A percentile compares a stretch with the other conserved stretches of the same genome.
phyloP scores from a whole-genome alignment of 2,797 vertebrate genomes.

The Clarias pachynema region DNA sequence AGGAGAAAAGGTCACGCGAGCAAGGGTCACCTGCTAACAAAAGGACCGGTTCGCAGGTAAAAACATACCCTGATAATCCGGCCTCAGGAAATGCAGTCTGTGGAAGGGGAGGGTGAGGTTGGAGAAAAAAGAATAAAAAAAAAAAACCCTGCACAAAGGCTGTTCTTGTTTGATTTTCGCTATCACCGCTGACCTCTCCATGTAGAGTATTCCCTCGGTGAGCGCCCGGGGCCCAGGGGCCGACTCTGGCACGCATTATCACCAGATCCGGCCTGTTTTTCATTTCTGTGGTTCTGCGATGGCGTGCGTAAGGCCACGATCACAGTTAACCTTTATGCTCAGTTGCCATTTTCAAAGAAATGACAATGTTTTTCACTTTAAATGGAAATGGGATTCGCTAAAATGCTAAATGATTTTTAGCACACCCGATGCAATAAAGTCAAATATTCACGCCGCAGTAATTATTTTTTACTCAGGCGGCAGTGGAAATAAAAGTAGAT shows the following conservation, averaged over 20 bases:
- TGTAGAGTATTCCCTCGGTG: constrained; percentile 70
- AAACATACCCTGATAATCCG: constrained; percentile 29
- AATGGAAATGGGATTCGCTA: background rate
- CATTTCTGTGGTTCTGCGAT: constrained; percentile 15
- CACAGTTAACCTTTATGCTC: constrained; percentile 49
- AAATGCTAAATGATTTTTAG: background rate
- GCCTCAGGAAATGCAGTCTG: constrained; percentile 73
- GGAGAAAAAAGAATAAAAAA: constrained; percentile 54
- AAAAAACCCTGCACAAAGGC: constrained; percentile 65
- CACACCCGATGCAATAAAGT: background rate
- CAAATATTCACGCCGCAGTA: background rate
- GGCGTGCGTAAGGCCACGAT: constrained; percentile 63
- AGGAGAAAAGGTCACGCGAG: constrained; percentile 23
- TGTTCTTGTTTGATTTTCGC: constrained; percentile 71
- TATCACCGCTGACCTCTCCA: constrained; percentile 69
- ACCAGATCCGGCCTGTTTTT: constrained; percentile 37
- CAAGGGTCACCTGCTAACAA: constrained; percentile 55
- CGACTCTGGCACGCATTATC: constrained; percentile 36
- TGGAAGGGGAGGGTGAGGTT: constrained; percentile 35
- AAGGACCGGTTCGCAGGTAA: constrained; percentile 63
- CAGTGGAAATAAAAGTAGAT: background rate
- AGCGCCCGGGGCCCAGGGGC: constrained; percentile 69
- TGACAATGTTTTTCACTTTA: background rate
- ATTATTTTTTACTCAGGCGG: background rate
- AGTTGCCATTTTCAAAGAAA: constrained; percentile 26